phyloP scores from a whole-genome alignment of 2,113 vertebrate species.

The Myotis davidii region DNA sequence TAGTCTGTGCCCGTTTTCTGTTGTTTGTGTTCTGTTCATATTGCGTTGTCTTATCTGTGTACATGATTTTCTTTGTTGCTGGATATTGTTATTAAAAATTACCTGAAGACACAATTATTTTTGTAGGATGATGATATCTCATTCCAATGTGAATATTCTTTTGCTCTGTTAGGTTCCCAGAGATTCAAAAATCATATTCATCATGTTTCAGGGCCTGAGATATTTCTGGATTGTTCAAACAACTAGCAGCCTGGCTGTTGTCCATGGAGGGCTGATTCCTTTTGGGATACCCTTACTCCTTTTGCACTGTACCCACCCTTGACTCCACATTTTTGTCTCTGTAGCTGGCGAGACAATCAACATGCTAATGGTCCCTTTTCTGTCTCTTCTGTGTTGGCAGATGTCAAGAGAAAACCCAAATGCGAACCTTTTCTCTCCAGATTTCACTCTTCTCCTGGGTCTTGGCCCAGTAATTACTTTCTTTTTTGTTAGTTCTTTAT shows the following conservation, averaged over 20 bases:
- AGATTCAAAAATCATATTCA: not conserved
- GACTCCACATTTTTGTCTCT: not conserved
- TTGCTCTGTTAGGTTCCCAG: not conserved
- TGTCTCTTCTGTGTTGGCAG: not conserved
- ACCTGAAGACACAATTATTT: not conserved
- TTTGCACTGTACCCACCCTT: not conserved
- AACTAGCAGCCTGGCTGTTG: not conserved
- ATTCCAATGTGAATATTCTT: not conserved
- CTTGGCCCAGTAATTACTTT: not conserved
- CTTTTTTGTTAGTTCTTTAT: not conserved
- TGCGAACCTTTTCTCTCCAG: not conserved
- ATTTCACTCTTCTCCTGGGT: not conserved
- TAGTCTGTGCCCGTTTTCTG: not conserved
- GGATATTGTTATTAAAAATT: not conserved
- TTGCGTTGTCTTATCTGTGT: not conserved
- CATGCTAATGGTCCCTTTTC: not conserved
- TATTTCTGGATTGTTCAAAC: not conserved
- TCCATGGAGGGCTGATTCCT: not conserved
- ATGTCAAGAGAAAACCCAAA: not conserved
- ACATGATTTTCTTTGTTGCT: not conserved
- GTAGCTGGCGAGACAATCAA: not conserved
- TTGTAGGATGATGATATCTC: not conserved
- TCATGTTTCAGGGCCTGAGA: not conserved
- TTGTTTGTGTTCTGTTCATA: not conserved
- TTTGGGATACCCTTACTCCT: not conserved